Evolutionary conservation across 2,888 invertebrate genomes (phyloP), one percentile per base, ranked within the genome.

Genomic region (Meliscaeva auricollis): DNA sequence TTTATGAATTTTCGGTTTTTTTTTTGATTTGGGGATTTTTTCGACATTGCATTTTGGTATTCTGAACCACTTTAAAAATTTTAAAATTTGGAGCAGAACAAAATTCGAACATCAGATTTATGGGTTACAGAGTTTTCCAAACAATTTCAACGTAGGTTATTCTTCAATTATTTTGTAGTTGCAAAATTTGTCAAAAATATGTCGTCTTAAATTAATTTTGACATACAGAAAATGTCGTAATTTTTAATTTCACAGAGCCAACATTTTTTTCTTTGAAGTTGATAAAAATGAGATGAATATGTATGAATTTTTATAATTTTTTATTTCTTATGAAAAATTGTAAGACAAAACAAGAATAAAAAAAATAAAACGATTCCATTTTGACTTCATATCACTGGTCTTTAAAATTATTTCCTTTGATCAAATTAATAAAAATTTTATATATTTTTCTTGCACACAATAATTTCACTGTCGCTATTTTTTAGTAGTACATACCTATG

Each of bases 401-500:
- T 56, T 56, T 35, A 26, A 9, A 35, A 56, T 35, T 3, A 58
- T n/a, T 38, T 38, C 7, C 13, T 58, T 38, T n/a, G 38, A 38
- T 38, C 1, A 22, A 62, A 60, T 26, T 1, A 38, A 30, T n/a
- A n/a, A 41, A 8, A 15, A 22, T 66, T 26, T 15, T 13, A 6
- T 54, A 32, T 56, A 41, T 52, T 41, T 60, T 13, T 58, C 46
- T 77, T 52, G 38, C 60, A 44, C 44, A 70, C n/a, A 44, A n/a
- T n/a, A n/a, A 48, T 68, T 69, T 54, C 48, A 60, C 6, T 44
- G 50, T 48, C 8, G 5, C 8, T 66, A 69, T 74, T 48, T n/a
- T 66, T 48, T 50, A 46, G 72, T 76, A 68, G 35, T 48, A 66
- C 30, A 32, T 66, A 38, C 35, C 38, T 38, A 56, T 74, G 79